Conservation (phyloP, 2,888 invertebrate genomes). For the Nephrocerus scutellatus region DNA sequence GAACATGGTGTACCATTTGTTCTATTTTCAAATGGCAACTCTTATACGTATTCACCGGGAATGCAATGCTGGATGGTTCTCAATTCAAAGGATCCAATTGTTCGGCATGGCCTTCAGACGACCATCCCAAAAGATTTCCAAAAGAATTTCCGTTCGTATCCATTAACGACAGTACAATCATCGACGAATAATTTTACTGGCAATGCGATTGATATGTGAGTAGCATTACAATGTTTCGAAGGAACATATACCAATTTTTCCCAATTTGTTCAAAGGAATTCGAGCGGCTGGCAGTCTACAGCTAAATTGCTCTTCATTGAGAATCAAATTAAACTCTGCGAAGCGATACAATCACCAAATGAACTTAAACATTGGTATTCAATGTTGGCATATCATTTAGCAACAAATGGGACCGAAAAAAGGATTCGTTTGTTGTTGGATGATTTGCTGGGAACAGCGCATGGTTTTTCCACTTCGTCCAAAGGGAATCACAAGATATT, state of each 20-base stretch:
- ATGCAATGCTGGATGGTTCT: slow-evolving; percentile 62
- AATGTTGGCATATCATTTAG: slow-evolving; percentile 43
- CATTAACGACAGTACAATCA: slow-evolving; percentile 43
- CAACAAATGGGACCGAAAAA: slow-evolving; percentile 40
- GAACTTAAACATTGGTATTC: slow-evolving; percentile 46
- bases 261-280: slow-evolving; percentile 27
- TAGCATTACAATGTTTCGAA: slow-evolving; percentile 22
- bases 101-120: slow-evolving; percentile 48
- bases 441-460: slow-evolving; percentile 34
- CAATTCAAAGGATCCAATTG: slow-evolving; percentile 53
- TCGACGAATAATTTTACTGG: slow-evolving; percentile 34
- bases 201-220: slow-evolving; percentile 27
- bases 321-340: slow-evolving; percentile 46
- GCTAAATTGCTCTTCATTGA: slow-evolving; percentile 45
- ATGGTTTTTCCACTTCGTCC: slow-evolving; percentile 47
- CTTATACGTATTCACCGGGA: slow-evolving; percentile 73
- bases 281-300: slow-evolving; percentile 41
- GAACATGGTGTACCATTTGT: slow-evolving; percentile 76
- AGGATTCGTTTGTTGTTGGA: slow-evolving; percentile 42
- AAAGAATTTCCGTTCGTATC: slow-evolving; percentile 39
- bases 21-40: slow-evolving; percentile 75
- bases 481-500: slow-evolving; percentile 49
- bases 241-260: not conserved
- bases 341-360: slow-evolving; percentile 39
- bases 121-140: slow-evolving; percentile 43